These are phyloP conservation scores for Oxystoma pomonae DNA, from an alignment of 2,888 invertebrate species.

Conservation along the genomic window DNA sequence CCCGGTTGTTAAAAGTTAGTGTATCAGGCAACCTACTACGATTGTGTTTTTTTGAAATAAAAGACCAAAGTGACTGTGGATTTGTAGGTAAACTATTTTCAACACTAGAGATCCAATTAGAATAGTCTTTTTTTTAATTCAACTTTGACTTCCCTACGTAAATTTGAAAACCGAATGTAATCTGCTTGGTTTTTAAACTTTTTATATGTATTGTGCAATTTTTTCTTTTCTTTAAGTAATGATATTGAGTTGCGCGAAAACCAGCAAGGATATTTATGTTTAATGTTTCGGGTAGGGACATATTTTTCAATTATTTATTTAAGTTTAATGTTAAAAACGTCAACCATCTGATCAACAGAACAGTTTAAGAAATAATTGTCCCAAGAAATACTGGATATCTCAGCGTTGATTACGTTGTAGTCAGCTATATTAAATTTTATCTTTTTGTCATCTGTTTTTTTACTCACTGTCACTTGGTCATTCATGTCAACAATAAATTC, in stretches of 20 bases:
- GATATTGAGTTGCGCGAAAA: not conserved
- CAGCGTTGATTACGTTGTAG: not conserved
- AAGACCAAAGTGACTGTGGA: not conserved
- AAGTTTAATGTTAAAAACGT: not conserved
- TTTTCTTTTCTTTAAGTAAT: not conserved
- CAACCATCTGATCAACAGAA: not conserved
- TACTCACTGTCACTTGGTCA: not conserved
- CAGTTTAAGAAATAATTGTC: not conserved
- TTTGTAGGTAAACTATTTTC: not conserved
- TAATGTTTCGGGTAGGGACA: not conserved
- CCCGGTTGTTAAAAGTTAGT: not conserved
- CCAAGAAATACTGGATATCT: not conserved
- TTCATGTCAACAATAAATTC: not conserved
- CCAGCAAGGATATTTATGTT: not conserved
- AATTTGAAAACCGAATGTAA: not conserved
- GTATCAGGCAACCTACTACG: not conserved
- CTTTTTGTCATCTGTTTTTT: not conserved
- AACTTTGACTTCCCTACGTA: no score
- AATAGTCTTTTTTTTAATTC: not conserved
- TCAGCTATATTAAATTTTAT: not conserved
- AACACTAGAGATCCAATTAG: not conserved
- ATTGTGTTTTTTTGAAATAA: not conserved
- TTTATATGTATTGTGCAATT: not conserved
- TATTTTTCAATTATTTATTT: not conserved
- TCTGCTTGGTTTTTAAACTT: not conserved